Evolutionary conservation across 1,140 invertebrate species (phyloP).

Genomic region (Eriosoma lanigerum): DNA sequence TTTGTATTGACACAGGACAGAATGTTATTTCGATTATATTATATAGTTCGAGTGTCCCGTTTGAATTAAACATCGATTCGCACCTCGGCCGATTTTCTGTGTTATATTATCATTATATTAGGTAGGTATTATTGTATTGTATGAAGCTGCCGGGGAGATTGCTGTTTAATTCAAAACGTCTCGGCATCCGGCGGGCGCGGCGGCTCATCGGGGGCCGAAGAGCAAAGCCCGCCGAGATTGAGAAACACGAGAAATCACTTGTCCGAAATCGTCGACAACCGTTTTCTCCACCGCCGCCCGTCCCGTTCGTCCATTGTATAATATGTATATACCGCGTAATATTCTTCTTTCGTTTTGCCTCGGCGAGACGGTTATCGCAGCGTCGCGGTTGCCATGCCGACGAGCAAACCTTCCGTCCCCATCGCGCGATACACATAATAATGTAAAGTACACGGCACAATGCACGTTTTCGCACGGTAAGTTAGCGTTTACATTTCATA

Average conservation of each 20-base stretch:
- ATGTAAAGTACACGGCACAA: slow-evolving; percentile 4
- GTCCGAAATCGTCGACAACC: slow-evolving; percentile 49
- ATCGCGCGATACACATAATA: not conserved
- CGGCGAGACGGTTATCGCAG: not conserved
- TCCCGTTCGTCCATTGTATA: not conserved
- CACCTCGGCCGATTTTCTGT: no score
- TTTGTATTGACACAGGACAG: no score
- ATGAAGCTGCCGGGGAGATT: not conserved
- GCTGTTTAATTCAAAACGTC: slow-evolving; percentile 28
- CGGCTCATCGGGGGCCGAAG: not conserved
- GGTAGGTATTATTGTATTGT: no score
- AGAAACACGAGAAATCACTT: slow-evolving; percentile 44
- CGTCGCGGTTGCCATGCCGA: slow-evolving; percentile 1
- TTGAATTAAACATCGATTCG: no score
- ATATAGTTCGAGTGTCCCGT: no score
- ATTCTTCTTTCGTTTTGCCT: not conserved
- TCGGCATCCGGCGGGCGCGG: not conserved
- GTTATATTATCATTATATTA: no score
- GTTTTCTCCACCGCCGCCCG: not conserved
- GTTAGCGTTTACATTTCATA: slow-evolving; percentile 21
- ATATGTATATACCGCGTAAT: not conserved
- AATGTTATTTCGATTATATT: no score
- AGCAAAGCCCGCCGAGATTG: not conserved
- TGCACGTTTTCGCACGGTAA: slow-evolving; percentile 36
- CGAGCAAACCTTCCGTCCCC: not conserved